phyloP scores from a whole-genome alignment of 2,113 vertebrate species.

The Dunckerocampus dactyliophorus region DNA sequence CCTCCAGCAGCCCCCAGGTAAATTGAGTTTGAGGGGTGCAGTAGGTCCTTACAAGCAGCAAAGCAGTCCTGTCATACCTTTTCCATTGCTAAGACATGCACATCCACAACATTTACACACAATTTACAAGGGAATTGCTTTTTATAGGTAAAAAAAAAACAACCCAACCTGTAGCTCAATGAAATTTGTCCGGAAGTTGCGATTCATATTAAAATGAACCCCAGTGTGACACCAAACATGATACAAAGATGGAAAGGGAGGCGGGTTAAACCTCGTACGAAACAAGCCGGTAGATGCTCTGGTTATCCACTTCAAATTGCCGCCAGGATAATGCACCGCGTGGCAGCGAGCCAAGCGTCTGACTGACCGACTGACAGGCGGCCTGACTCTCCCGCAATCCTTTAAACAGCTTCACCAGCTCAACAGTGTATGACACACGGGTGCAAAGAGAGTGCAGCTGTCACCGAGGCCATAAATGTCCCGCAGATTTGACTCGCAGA shows the following conservation, averaged over 20 bases:
- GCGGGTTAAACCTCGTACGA: background rate
- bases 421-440: slow-evolving; percentile 16
- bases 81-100: no score
- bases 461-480: slow-evolving; percentile 51
- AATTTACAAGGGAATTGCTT: no score
- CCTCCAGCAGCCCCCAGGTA: no score
- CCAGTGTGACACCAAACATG: background rate
- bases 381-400: slow-evolving; percentile 10
- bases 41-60: no score
- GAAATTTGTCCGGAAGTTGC: background rate
- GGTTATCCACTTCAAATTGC: slow-evolving; percentile 19
- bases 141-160: no score
- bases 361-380: slow-evolving; percentile 15
- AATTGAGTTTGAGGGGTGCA: no score
- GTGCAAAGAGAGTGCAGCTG: slow-evolving; percentile 54
- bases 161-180: no score
- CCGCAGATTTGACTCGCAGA: slow-evolving; percentile 41
- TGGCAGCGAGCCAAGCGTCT: slow-evolving; percentile 33
- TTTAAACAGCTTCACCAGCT: slow-evolving; percentile 20
- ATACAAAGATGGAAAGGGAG: background rate
- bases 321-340: slow-evolving; percentile 29
- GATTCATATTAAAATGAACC: background rate
- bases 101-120: no score
- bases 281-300: slow-evolving; percentile 30
- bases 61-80: no score